These are phyloP conservation scores for Mareca penelope DNA, from an alignment of 2,797 vertebrate genomes.

Conservation along the genomic window DNA sequence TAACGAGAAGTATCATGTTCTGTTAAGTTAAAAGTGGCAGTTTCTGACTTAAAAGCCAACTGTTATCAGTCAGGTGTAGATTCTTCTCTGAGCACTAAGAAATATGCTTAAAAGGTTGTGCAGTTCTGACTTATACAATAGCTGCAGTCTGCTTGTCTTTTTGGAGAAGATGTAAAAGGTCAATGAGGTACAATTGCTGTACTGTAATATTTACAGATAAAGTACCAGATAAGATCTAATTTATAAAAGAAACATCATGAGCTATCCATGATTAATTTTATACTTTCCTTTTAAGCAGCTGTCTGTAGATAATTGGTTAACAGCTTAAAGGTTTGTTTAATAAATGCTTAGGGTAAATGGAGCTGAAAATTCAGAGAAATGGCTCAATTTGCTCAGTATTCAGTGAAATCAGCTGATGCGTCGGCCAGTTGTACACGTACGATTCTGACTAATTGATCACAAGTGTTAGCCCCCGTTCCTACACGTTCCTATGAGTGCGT, in stretches of 20 bases:
- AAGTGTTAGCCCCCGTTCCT: conserved; percentile 48
- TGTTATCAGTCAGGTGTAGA: conserved; percentile 28
- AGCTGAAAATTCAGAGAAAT: conserved; percentile 73
- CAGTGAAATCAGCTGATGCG: conserved; percentile 37
- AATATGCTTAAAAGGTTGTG: conserved; percentile 41
- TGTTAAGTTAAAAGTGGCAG: not conserved
- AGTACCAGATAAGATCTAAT: conserved; percentile 51
- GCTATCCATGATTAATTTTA: conserved; percentile 53
- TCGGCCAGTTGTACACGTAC: conserved; percentile 11
- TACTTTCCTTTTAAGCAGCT: conserved; percentile 48
- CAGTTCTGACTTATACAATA: not conserved
- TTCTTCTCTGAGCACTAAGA: not conserved
- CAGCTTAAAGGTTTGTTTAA: conserved; percentile 69
- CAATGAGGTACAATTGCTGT: conserved; percentile 38
- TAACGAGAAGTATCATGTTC: conserved; percentile 28
- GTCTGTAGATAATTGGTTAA: conserved; percentile 51
- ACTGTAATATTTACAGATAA: conserved; percentile 71
- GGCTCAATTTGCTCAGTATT: conserved; percentile 63
- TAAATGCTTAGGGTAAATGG: conserved; percentile 65
- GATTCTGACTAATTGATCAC: conserved; percentile 55
- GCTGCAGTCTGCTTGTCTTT: not conserved
- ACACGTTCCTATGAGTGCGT: conserved; percentile 15
- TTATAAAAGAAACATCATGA: conserved; percentile 37
- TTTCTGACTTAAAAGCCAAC: conserved; percentile 18
- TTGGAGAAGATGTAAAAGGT: conserved; percentile 30